Conservation (phyloP, 2,797 vertebrate genomes). For the Eurystomus glaucurus region DNA sequence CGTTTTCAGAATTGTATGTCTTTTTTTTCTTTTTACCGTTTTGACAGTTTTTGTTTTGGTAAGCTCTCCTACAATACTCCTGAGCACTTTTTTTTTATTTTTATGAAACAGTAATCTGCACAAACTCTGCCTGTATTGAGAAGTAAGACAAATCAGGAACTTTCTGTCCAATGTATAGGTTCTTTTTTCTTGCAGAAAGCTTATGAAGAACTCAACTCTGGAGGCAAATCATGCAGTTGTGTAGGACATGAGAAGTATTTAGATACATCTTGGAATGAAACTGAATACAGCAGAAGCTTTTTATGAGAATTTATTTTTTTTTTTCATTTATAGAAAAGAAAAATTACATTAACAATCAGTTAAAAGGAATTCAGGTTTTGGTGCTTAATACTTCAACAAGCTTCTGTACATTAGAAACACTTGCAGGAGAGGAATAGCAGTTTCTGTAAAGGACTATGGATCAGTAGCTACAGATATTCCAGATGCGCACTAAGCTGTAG, state of each 20-base stretch:
- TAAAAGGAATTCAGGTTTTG: not conserved
- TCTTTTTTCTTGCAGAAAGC: not conserved
- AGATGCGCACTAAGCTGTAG: not conserved
- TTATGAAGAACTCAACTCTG: not conserved
- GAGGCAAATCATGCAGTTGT: not conserved
- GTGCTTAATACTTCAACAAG: not conserved
- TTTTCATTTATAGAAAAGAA: not conserved
- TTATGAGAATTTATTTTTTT: rapidly evolving
- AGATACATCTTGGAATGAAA: not conserved
- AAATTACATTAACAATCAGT: not conserved
- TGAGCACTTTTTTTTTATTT: not conserved
- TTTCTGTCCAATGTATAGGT: not conserved
- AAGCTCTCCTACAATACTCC: not conserved
- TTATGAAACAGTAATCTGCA: not conserved
- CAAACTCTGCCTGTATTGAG: not conserved
- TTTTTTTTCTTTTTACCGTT: not conserved
- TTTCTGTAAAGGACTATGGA: not conserved
- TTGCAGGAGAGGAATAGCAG: not conserved
- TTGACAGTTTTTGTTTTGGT: not conserved
- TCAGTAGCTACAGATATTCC: not conserved
- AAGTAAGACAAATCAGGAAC: not conserved
- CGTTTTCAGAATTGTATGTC: not conserved
- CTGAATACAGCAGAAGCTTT: not conserved
- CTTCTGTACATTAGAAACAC: not conserved
- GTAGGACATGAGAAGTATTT: not conserved